Conservation (phyloP, 2,888 invertebrate species). For the Microplitis manilae region DNA sequence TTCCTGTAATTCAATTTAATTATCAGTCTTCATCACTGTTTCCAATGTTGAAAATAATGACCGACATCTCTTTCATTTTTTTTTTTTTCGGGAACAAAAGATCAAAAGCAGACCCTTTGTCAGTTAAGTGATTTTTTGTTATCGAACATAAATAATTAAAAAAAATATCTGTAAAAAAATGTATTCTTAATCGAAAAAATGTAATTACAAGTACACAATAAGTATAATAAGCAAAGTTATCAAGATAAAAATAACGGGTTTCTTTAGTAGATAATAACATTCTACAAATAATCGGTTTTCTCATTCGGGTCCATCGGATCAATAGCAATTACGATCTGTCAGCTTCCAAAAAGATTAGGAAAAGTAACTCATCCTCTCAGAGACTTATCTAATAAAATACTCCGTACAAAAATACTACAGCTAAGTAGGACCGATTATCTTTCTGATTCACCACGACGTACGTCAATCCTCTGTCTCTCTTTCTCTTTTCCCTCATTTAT, state of each 20-base stretch:
- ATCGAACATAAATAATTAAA: too few relatives aligned
- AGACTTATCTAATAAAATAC: not conserved
- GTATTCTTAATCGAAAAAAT: not conserved
- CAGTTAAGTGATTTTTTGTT: too few relatives aligned
- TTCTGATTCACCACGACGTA: conserved; percentile 54
- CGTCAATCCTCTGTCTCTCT: conserved; percentile 42
- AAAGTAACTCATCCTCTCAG: conserved; percentile 37
- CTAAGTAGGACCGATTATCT: conserved; percentile 51
- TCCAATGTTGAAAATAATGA: too few relatives aligned
- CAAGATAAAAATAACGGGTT: not conserved
- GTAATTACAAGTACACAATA: not conserved
- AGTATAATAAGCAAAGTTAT: not conserved
- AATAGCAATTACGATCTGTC: conserved; percentile 34
- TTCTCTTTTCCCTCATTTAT: conserved; percentile 29
- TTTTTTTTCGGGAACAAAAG: too few relatives aligned
- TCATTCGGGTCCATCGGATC: conserved; percentile 14
- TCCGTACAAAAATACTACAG: not conserved
- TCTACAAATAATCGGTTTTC: conserved; percentile 8
- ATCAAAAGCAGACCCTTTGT: too few relatives aligned
- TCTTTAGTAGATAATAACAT: not conserved
- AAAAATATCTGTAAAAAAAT: too few relatives aligned
- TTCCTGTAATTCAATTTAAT: not conserved
- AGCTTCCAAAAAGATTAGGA: conserved; percentile 29
- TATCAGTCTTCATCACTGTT: too few relatives aligned
- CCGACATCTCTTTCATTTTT: too few relatives aligned